These are phyloP conservation scores for Jaculus jaculus DNA, from an alignment of 2,113 vertebrate genomes.

Conservation along the genomic window DNA sequence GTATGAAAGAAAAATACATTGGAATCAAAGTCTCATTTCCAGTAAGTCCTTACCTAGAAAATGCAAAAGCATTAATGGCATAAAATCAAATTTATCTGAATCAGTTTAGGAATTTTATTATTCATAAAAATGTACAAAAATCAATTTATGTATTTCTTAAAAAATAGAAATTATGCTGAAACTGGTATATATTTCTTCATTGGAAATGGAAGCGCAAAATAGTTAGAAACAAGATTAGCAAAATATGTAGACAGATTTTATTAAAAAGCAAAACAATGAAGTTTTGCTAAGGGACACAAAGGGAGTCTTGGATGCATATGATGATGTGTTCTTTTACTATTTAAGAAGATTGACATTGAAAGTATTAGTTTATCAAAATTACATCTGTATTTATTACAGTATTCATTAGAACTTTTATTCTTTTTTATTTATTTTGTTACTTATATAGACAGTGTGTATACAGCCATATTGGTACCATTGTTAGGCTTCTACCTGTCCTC, in stretches of 20 bases:
- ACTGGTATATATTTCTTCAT: not conserved
- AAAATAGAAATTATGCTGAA: not conserved
- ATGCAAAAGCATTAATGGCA: not conserved
- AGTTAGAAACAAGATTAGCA: not conserved
- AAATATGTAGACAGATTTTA: not conserved
- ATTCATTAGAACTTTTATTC: not conserved
- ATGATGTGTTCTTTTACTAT: not conserved
- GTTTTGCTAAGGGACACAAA: not conserved
- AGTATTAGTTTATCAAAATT: constrained; percentile 9
- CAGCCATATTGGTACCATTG: no score
- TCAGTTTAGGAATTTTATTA: not conserved
- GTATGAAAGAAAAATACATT: not conserved
- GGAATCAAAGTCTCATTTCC: not conserved
- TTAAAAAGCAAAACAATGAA: not conserved
- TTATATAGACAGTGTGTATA: no score
- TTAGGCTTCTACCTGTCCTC: no score
- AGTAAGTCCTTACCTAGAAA: not conserved
- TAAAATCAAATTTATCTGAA: constrained; percentile 24
- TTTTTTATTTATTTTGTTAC: no score
- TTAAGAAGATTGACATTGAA: not conserved
- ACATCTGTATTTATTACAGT: constrained; percentile 9
- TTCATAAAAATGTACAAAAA: not conserved
- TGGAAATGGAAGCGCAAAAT: not conserved
- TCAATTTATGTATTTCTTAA: not conserved
- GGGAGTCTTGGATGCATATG: not conserved